Evolutionary conservation across 2,113 vertebrate genomes (phyloP).

Genomic region (Ursus arctos): DNA sequence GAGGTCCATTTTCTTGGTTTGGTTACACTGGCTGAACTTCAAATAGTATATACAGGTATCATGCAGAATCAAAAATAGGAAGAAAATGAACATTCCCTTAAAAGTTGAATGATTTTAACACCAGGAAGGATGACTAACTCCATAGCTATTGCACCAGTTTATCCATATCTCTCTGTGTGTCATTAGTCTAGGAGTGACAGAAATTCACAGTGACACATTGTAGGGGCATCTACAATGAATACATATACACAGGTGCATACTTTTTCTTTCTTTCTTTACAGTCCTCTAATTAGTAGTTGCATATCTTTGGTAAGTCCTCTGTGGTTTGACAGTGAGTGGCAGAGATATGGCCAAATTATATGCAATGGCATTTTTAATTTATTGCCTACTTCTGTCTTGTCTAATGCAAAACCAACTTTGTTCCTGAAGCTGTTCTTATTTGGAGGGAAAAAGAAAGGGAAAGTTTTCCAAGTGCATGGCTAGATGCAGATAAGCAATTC

Average conservation of each 20-base stretch:
- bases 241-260: neutral
- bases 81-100: neutral
- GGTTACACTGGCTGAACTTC: neutral
- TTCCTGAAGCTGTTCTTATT: neutral
- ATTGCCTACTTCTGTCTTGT: neutral
- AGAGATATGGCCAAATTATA: constrained; percentile 43
- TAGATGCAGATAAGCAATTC: neutral
- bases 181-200: neutral
- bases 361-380: constrained; percentile 41
- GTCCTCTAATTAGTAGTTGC: neutral
- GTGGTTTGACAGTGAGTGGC: constrained; percentile 51
- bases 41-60: neutral
- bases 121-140: neutral
- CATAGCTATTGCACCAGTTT: accelerated
- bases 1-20: neutral
- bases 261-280: neutral
- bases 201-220: neutral
- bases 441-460: neutral
- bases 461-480: neutral
- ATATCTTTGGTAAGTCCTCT: neutral
- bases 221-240: neutral
- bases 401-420: neutral
- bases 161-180: accelerated
- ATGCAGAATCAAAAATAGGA: neutral
- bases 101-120: neutral